These are phyloP conservation scores for Chrysotoxum bicinctum DNA, from an alignment of 2,888 invertebrate genomes.

Conservation along the genomic window DNA sequence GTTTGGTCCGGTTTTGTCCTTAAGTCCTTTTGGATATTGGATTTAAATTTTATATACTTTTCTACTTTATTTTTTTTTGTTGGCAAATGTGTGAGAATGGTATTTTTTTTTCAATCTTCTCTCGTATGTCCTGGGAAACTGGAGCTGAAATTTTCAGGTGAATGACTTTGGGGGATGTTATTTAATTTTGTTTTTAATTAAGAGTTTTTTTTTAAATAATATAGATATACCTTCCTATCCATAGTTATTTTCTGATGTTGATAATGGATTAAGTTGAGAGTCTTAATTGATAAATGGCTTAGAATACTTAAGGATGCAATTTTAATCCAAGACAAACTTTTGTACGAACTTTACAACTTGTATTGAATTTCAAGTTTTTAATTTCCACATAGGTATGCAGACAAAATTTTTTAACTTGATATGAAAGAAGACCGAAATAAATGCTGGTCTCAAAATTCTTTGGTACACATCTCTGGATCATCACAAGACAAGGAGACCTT, in stretches of 20 bases:
- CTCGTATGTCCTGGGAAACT: slow-evolving; percentile 18
- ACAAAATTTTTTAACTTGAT: too few species aligned
- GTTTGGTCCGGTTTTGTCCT: slow-evolving; percentile 37
- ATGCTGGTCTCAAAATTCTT: too few species aligned
- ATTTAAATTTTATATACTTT: slow-evolving; percentile 33
- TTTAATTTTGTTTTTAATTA: slow-evolving; percentile 22
- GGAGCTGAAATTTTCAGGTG: slow-evolving; percentile 50
- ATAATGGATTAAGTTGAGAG: not conserved
- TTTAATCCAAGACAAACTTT: not conserved
- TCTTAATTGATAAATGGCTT: slow-evolving; percentile 13
- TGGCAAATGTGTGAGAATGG: slow-evolving; percentile 21
- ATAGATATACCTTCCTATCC: not conserved
- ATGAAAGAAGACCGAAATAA: too few species aligned
- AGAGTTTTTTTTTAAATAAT: not conserved
- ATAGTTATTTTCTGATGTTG: not conserved
- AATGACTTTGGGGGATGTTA: slow-evolving; percentile 19
- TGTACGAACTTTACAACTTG: not conserved
- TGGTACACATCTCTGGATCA: too few species aligned
- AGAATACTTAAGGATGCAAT: not conserved
- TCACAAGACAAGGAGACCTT: too few species aligned
- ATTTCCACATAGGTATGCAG: not conserved
- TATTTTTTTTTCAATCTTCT: not conserved
- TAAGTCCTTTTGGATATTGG: slow-evolving; percentile 54
- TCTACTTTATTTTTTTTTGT: not conserved
- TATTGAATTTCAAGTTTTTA: not conserved